Evolutionary conservation across 2,113 vertebrate genomes (phyloP).

Genomic region (Taurulus bubalis): DNA sequence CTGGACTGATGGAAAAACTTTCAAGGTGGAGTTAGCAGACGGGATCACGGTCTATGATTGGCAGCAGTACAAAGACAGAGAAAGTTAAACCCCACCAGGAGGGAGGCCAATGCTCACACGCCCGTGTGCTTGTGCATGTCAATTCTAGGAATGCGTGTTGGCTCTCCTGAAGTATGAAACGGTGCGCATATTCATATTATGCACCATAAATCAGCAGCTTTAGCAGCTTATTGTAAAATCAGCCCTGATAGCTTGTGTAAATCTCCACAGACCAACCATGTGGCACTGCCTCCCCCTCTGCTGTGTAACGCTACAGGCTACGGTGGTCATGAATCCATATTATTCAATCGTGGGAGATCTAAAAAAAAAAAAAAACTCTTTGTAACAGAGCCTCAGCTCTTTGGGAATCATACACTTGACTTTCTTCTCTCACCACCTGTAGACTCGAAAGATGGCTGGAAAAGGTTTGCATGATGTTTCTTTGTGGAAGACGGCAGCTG

Average conservation of each 20-base stretch:
- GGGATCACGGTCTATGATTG: conserved; percentile 50
- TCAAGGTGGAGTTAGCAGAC: conserved; percentile 49
- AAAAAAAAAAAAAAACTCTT: neutral
- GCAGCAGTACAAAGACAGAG: conserved; percentile 52
- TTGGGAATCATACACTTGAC: neutral
- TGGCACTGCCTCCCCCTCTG: conserved; percentile 15
- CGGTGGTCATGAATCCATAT: conserved; percentile 1
- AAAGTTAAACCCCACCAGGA: conserved; percentile 55
- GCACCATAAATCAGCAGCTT: conserved; percentile 9
- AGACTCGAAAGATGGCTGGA: neutral
- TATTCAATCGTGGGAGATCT: conserved; percentile 1
- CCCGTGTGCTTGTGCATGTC: conserved; percentile 8
- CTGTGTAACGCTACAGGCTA: conserved; percentile 10
- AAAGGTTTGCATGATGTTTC: neutral
- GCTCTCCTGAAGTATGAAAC: conserved; percentile 14
- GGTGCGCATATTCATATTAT: conserved; percentile 25
- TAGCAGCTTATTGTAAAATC: conserved; percentile 31
- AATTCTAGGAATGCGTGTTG: neutral
- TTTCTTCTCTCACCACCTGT: neutral
- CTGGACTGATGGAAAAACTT: conserved; percentile 42
- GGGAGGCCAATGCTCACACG: neutral
- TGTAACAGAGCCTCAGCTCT: neutral
- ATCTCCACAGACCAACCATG: conserved; percentile 27
- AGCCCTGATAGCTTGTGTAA: conserved; percentile 23
- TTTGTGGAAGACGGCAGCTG: neutral